Conservation (phyloP, 2,888 invertebrate species). For the Stomorhina lunata region DNA sequence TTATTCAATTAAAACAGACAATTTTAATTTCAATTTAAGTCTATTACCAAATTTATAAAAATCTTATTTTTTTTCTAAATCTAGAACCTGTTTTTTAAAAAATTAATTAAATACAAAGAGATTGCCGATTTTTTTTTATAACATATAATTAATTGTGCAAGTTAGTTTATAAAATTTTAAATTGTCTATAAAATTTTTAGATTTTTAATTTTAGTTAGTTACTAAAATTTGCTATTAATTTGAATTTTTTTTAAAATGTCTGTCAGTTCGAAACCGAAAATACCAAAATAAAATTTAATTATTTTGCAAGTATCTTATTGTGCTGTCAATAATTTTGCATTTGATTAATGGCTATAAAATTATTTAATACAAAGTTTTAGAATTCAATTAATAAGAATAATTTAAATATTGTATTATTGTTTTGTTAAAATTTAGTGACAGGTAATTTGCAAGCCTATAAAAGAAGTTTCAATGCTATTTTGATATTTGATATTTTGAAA, state of each 20-base stretch:
- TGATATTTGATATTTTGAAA: not conserved
- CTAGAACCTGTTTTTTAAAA: not conserved
- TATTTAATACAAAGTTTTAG: not conserved
- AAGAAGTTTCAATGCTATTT: not conserved
- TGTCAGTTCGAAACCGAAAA: not conserved
- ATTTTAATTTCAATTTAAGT: not conserved
- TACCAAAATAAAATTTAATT: not conserved
- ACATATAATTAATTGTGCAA: not conserved
- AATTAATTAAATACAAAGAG: not conserved
- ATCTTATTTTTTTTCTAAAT: not conserved
- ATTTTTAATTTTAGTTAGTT: not conserved
- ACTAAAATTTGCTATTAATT: not conserved
- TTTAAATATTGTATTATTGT: not conserved
- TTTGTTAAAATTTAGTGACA: too few species aligned
- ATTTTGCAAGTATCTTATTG: not conserved
- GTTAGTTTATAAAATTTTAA: not conserved
- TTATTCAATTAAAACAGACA: too few species aligned
- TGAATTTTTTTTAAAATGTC: not conserved
- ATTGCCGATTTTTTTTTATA: not conserved
- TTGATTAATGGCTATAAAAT: not conserved
- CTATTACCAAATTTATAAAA: not conserved
- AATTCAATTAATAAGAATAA: not conserved
- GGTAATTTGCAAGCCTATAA: not conserved
- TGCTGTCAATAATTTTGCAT: not conserved
- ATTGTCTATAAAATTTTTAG: not conserved